Evolutionary conservation across 2,888 invertebrate genomes (phyloP), one percentile per base, ranked within the genome.

Genomic region (Lomographa bimaculata): DNA sequence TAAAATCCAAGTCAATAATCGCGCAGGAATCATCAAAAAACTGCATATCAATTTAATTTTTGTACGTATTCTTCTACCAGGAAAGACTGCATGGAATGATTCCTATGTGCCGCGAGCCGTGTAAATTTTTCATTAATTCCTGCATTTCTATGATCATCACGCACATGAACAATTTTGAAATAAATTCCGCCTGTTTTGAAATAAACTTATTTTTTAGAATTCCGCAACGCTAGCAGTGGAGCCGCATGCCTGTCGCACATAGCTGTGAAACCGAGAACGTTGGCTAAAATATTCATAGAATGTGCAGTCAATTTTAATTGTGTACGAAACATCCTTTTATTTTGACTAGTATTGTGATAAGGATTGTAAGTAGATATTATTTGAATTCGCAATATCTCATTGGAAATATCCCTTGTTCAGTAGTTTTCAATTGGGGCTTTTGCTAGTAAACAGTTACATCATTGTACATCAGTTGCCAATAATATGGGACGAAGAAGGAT

Each of bases 201-300:
- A 26, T 39, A 42, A 26, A 44, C 48, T 54, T 57, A 52, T 50
- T 33, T 14, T 43, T 35, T 30, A 25, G 38, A 43, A 61, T 67
- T 50, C 48, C 60, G 50, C 17, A 32, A 46, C 64, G 65, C 57
- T 57, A 66, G 50, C 57, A 62, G 40, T 54, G 55, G 35, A 34
- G 24, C 50, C 46, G 34, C 56, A 51, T 60, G 53, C 64, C 55
- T 46, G 50, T 54, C 47, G 54, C 50, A 51, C 50, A 50, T 32
- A 27, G 50, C 43, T 49, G 39, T 44, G 39, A 44, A 51, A 46
- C 48, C 35, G 42, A 38, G 40, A 53, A 48, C 43, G 45, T 18
- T 36, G 29, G 43, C 39, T 10, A 23, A 42, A 36, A 29, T 42
- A 55, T 53, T 50, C 40, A 25, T 39, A 37, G 28, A 36, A 50